phyloP scores from a whole-genome alignment of 2,888 invertebrate species.

The Machimus atricapillus region DNA sequence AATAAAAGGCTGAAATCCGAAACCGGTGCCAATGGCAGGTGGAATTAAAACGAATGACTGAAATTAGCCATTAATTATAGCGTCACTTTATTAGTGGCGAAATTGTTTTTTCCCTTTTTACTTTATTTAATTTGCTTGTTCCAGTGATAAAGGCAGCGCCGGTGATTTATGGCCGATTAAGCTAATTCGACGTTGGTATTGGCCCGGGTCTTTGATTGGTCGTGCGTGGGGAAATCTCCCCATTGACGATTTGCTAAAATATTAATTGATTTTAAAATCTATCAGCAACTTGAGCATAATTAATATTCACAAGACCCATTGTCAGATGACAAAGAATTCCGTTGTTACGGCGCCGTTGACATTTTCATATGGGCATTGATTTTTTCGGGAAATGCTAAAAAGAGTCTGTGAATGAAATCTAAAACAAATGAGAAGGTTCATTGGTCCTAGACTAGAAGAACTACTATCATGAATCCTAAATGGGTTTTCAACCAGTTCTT shows the following conservation, averaged over 20 bases:
- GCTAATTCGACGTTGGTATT: background rate
- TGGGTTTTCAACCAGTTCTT: background rate
- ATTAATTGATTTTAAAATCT: background rate
- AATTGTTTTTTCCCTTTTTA: background rate
- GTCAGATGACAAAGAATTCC: background rate
- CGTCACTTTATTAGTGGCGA: slow-evolving; percentile 10
- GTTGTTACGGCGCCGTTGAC: background rate
- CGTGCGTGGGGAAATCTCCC: background rate
- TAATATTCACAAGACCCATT: background rate
- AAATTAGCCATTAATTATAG: background rate
- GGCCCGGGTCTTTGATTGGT: background rate
- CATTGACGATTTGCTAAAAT: background rate
- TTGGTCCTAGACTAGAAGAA: background rate
- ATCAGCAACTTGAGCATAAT: background rate
- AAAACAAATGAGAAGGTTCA: background rate
- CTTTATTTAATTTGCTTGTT: background rate
- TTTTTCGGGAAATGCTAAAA: background rate
- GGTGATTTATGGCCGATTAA: background rate
- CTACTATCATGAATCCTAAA: background rate
- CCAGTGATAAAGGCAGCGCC: background rate
- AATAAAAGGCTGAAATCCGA: background rate
- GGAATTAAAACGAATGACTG: background rate
- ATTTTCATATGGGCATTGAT: background rate
- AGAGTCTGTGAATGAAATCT: background rate
- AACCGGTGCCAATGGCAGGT: background rate